Conservation (phyloP, 1,140 invertebrate genomes). For the Caenorhabditis tropicalis region DNA sequence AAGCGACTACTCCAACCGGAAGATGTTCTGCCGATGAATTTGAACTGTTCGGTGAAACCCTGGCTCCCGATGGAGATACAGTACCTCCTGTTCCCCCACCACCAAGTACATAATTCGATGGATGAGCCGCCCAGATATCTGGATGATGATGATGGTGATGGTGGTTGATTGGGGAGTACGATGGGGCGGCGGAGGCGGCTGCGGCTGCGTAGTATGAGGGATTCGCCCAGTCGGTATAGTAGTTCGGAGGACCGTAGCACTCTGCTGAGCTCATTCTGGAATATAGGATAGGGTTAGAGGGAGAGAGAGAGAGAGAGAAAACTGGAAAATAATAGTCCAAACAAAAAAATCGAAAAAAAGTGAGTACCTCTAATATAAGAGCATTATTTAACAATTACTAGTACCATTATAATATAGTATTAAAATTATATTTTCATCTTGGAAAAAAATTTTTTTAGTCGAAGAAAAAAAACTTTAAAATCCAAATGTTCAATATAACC, state of each 20-base stretch:
- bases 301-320: neutral
- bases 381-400: too few relatives aligned
- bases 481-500: too few relatives aligned
- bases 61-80: neutral
- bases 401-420: too few relatives aligned
- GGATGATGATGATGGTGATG: conserved; percentile 15
- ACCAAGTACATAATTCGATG: neutral
- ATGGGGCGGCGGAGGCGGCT: neutral
- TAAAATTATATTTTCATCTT: too few relatives aligned
- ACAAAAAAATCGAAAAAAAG: neutral
- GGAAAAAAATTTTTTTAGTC: too few relatives aligned
- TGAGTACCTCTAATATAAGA: too few relatives aligned
- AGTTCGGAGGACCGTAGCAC: conserved; percentile 47
- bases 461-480: too few relatives aligned
- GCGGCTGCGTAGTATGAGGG: neutral
- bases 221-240: conserved; percentile 37
- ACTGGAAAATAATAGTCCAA: neutral
- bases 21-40: neutral
- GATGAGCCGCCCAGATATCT: conserved; percentile 24
- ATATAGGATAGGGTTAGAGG: neutral
- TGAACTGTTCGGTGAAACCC: neutral
- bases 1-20: neutral
- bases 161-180: conserved; percentile 38
- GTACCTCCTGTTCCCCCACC: neutral
- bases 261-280: conserved; percentile 54